These are phyloP conservation scores for Morpho deidamia DNA, from an alignment of 2,888 invertebrate genomes.

Conservation along the genomic window DNA sequence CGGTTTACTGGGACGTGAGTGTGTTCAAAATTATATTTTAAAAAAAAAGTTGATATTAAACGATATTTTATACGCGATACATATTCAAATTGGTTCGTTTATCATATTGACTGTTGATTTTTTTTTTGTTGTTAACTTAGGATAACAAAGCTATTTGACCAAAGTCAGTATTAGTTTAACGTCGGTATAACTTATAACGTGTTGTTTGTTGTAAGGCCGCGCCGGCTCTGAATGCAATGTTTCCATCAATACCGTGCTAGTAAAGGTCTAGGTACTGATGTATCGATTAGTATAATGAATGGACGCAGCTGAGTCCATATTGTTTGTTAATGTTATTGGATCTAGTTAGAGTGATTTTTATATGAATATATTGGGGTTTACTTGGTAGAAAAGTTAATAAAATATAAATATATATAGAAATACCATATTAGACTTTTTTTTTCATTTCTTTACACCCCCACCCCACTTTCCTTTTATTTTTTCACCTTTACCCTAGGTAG, in stretches of 20 bases:
- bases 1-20: slow-evolving; percentile 59
- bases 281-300: slow-evolving; percentile 49
- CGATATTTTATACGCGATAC: slow-evolving; percentile 66
- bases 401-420: slow-evolving; percentile 59
- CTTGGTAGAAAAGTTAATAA: slow-evolving; percentile 75
- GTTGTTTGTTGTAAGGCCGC: slow-evolving; percentile 50
- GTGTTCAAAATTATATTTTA: slow-evolving; percentile 67
- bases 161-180: slow-evolving; percentile 78
- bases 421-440: slow-evolving; percentile 49
- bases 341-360: slow-evolving; percentile 75
- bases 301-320: slow-evolving; percentile 59
- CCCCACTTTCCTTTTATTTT: slow-evolving; percentile 24
- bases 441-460: slow-evolving; percentile 30
- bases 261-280: slow-evolving; percentile 56
- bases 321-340: slow-evolving; percentile 77
- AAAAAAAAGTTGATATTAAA: slow-evolving; percentile 61
- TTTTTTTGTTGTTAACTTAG: slow-evolving; percentile 67
- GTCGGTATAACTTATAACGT: slow-evolving; percentile 47
- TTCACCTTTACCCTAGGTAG: slow-evolving; percentile 21
- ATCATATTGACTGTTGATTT: slow-evolving; percentile 75
- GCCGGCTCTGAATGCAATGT: slow-evolving; percentile 47
- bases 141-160: slow-evolving; percentile 78
- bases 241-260: slow-evolving; percentile 63
- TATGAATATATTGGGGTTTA: slow-evolving; percentile 79
- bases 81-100: slow-evolving; percentile 55